Evolutionary conservation across 1,140 invertebrate genomes (phyloP), one percentile per base, ranked within the genome.

Genomic region (Latrodectus geometricus): DNA sequence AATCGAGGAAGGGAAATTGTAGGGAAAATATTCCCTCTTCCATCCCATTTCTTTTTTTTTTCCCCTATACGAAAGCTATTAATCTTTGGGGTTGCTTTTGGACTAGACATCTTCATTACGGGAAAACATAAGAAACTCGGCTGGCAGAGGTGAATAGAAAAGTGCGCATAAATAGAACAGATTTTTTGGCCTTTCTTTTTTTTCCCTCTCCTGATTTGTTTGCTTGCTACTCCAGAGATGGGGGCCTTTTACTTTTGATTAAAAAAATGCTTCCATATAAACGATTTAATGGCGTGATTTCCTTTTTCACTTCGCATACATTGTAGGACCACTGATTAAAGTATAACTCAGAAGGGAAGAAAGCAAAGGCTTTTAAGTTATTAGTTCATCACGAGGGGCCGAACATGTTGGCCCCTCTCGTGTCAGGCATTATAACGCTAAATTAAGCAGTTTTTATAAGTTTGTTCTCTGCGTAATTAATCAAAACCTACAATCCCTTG

Each of bases 201-300:
- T 79, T 23, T 76, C 11, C n/a, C 35, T 76, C 11, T 15, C n/a
- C n/a, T n/a, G 14, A 65, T 70, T 81, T 76, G 20, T 77, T 86
- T 78, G 74, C 76, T 85, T 78, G 77, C 70, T 85, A 70, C 50
- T 77, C 70, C 83, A 35, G 52, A 70, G 65, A 73, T 23, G 65
- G 48, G 50, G 73, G 48, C 70, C 83, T 86, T 78, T 86, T 86
- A 86, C 66, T 86, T 86, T 86, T 86, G 83, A 86, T 86, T 86
- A 86, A 86, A 84, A 35, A 86, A 86, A 86, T 86, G 74, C 75
- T 78, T 86, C 83, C 66, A 20, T 66, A 86, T 86, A 86, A 86
- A 86, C 83, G 83, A 86, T 86, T 86, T 86, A 86, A 78, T 86
- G 68, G 83, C 83, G 83, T 86, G 83, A 86, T 86, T 86, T 78